Conservation (phyloP, 2,797 vertebrate species). For the Intellagama lesueurii region DNA sequence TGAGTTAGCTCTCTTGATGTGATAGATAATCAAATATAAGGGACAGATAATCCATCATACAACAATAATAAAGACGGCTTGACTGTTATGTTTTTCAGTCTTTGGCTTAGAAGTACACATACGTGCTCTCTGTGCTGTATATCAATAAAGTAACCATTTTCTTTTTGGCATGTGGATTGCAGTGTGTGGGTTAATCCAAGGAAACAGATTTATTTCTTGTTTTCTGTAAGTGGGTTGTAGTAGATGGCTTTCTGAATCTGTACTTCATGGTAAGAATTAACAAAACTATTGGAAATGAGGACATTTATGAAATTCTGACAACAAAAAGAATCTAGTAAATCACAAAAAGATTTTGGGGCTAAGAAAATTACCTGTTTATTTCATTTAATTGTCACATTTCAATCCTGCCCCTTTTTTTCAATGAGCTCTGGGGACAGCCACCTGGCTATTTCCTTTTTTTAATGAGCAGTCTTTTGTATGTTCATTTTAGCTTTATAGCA, state of each 20-base stretch:
- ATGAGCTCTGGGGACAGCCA: too few relatives aligned
- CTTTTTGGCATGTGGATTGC: not conserved
- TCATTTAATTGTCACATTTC: not conserved
- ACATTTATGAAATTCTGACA: too few relatives aligned
- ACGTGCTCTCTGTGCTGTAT: too few relatives aligned
- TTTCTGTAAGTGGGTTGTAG: not conserved
- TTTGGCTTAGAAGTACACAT: not conserved
- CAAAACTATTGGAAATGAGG: too few relatives aligned
- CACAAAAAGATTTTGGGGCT: too few relatives aligned
- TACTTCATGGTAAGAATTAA: not conserved
- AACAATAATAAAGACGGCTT: not conserved
- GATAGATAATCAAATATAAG: not conserved
- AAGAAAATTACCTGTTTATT: too few relatives aligned
- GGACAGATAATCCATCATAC: not conserved
- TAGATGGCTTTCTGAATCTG: not conserved
- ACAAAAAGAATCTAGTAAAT: too few relatives aligned
- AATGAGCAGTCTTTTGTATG: not conserved
- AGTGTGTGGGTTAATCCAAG: not conserved
- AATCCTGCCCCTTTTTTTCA: too few relatives aligned
- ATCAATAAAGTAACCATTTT: not conserved
- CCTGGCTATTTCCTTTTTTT: not conserved
- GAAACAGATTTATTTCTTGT: not conserved
- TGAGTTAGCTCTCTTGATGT: slow-evolving; percentile 2
- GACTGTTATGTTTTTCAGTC: not conserved
- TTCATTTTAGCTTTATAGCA: not conserved